Conservation (phyloP, 2,113 vertebrate genomes). For the Climacteris rufus region DNA sequence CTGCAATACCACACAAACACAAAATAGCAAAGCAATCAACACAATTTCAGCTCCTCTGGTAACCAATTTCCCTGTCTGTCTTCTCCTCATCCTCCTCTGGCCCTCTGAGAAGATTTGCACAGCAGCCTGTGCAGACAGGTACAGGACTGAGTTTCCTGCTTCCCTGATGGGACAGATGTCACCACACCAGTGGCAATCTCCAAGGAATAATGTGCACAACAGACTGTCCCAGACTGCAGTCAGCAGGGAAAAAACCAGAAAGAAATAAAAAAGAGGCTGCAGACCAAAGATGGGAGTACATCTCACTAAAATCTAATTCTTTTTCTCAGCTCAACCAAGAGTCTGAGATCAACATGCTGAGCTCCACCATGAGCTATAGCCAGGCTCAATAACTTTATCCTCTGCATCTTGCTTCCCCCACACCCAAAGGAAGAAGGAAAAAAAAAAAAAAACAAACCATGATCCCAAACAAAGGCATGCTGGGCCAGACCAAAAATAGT, state of each 20-base stretch:
- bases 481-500: conserved; percentile 26
- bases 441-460: neutral
- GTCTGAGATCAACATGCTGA: neutral
- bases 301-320: neutral
- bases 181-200: neutral
- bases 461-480: neutral
- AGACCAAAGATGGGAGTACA: neutral
- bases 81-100: neutral
- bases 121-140: neutral
- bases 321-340: neutral
- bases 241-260: neutral
- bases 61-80: neutral
- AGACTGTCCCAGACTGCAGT: neutral
- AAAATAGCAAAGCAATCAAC: neutral
- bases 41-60: neutral
- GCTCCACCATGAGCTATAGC: neutral
- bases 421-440: neutral
- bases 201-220: neutral
- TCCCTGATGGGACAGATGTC: neutral
- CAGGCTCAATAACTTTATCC: neutral
- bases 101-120: neutral
- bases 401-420: neutral
- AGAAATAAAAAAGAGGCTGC: neutral
- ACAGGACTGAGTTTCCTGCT: neutral
- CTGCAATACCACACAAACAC: neutral